Evolutionary conservation across 2,888 invertebrate genomes (phyloP), one percentile per base, ranked within the genome.

Genomic region (Drosophila putrida): DNA sequence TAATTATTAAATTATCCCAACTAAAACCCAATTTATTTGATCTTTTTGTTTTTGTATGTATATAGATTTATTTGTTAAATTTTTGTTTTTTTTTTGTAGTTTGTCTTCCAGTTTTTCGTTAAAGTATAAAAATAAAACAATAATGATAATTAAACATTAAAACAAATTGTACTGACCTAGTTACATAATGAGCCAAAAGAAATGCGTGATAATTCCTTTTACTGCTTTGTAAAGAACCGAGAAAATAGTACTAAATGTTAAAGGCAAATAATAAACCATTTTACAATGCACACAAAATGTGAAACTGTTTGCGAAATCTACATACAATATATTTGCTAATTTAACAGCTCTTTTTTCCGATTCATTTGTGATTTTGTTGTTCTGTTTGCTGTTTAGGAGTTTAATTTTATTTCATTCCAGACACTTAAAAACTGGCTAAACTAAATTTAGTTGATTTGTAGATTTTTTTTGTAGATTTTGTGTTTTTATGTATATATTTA

Each of bases 111-210:
- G 76, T 59, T 61, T 69, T 49, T 49, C 11, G 71, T 68, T 68
- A 71, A 68, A 66, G 69, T 74, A 69, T 67, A 75, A 82, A 75
- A 55, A 79, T 67, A 59, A 77, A 83, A 85, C 79, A 84, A 84
- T 75, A 77, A 84, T 80, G 36, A 66, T 78, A 81, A 77, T 71
- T 67, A 82, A 75, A 67, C 60, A 62, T 64, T 72, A 71, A 83
- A 82, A 85, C 80, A 83, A 81, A 74, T 82, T 85, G 83, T 83
- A 85, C 83, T 83, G 71, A 67, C 50, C 77, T 83, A 73, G 69
- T 76, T 78, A 66, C 59, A 49, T 71, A 67, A 60, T 78, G 36
- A 69, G 76, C 67, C 66, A 68, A 80, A 57, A 33, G 74, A 46
- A 63, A 33, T 33, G 33, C 20, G 20, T 33, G 0, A 33, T 33